phyloP scores from a whole-genome alignment of 2,888 invertebrate genomes.

The Physocephala rufipes region DNA sequence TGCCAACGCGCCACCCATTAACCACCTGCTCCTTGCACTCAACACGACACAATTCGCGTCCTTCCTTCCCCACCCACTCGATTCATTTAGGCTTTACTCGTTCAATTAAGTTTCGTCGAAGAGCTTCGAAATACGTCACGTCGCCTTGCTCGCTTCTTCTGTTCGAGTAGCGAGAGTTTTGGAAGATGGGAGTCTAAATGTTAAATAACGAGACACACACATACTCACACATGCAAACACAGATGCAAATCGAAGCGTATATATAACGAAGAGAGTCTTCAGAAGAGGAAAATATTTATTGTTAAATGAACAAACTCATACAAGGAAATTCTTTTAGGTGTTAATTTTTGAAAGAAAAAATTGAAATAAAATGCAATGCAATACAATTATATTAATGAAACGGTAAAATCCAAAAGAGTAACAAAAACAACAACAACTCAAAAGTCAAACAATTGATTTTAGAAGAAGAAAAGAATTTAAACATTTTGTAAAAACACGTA shows the following conservation, averaged over 20 bases:
- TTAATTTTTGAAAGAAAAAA: conserved; percentile 21
- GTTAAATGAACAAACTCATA: background rate
- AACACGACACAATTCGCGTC: too few relatives aligned
- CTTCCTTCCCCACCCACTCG: too few relatives aligned
- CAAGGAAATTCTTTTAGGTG: conserved; percentile 9
- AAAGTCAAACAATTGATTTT: too few relatives aligned
- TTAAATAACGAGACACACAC: background rate
- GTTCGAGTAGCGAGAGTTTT: too few relatives aligned
- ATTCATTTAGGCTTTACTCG: too few relatives aligned
- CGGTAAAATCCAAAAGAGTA: background rate
- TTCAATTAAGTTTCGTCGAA: too few relatives aligned
- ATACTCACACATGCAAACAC: background rate
- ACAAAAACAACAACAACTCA: background rate
- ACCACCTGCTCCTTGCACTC: too few relatives aligned
- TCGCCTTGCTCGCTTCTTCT: too few relatives aligned
- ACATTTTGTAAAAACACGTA: conserved; percentile 31
- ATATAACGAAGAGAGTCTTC: conserved; percentile 4
- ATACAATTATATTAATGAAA: conserved; percentile 1
- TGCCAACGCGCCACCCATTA: too few relatives aligned
- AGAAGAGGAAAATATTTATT: conserved; percentile 17
- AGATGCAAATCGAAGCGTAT: background rate
- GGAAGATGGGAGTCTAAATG: too few relatives aligned
- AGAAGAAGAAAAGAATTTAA: conserved; percentile 24
- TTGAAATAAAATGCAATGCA: background rate
- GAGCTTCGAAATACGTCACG: too few relatives aligned